phyloP scores from a whole-genome alignment of 2,797 vertebrate species.

The Rachycentron canadum region DNA sequence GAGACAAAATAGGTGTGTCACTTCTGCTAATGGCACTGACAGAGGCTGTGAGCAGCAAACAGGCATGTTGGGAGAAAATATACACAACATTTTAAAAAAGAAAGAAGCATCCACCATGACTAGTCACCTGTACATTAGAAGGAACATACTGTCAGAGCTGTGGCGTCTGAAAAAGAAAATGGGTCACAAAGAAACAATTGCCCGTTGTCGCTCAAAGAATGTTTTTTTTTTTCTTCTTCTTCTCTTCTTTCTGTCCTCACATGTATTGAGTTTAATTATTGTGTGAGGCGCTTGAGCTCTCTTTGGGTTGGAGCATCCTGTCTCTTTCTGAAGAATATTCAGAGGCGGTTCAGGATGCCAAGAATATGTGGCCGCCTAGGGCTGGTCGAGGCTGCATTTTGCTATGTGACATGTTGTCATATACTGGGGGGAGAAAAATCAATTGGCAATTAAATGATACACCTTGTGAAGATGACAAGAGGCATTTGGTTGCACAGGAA shows the following conservation, averaged over 20 bases:
- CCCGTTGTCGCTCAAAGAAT: constrained; percentile 61
- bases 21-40: constrained; percentile 68
- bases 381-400: constrained; percentile 92
- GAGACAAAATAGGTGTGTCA: constrained; percentile 73
- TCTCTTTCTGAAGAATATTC: constrained; percentile 74
- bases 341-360: constrained; percentile 85
- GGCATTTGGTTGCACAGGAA: constrained; percentile 93
- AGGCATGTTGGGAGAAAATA: constrained; percentile 18
- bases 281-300: constrained; percentile 74
- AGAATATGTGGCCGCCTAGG: constrained; percentile 90
- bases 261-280: constrained; percentile 80
- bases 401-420: constrained; percentile 98
- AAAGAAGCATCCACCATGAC: constrained; percentile 27
- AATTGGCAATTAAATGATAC: constrained; percentile 99
- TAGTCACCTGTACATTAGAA: constrained; percentile 38
- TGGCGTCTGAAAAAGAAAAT: constrained; percentile 67
- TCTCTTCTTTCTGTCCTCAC: constrained; percentile 52
- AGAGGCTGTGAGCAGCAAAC: constrained; percentile 29
- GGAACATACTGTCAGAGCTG: constrained; percentile 44
- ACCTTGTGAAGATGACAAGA: constrained; percentile 99
- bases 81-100: constrained; percentile 24
- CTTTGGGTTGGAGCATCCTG: constrained; percentile 65
- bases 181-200: constrained; percentile 79
- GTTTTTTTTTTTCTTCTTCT: constrained; percentile 20
- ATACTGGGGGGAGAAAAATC: constrained; percentile 91